Base-by-base conservation (phyloP, 2,888 invertebrate genomes). In the Drosophila bunnanda region DNA sequence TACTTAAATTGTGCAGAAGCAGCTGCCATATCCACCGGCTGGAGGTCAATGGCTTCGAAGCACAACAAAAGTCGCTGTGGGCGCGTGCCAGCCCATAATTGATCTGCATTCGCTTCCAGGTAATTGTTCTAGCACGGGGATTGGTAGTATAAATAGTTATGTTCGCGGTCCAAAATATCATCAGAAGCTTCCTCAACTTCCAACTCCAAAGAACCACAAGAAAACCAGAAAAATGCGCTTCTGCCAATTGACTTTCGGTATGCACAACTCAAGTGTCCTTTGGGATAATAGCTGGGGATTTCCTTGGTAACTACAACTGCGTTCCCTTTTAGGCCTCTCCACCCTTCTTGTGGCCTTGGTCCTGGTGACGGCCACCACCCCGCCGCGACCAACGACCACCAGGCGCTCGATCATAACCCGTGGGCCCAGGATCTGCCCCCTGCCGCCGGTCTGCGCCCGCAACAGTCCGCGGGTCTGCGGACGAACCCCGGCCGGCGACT, bases 391-490 rank as follows among this genome's bases (percentile, higher is more conserved):
- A 0, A 43, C 77, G 7, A 60, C 64, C 12, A 44, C 44, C 8
- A 4, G 34, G 0, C 60, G 46, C 0, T 38, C 66, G 13, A 9
- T n/a, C 6, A 5, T 2, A 57, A 43, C 54, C 44, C 5, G 64
- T 44, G 41, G 52, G 28, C 32, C 66, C 8, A 17, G 46, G 32
- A 20, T 44, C 1, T 88, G 82, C 9, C 69, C 64, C 2, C 48
- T 67, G 59, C 72, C 88, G 0, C 28, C 70, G 0, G 52, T 79
- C 1, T 84, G 84, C 17, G 30, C 32, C 2, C 17, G 38, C 20
- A 58, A 54, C 9, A 84, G 89, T 64, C 84, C 84, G 0, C 64
- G 57, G 1, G 72, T 88, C 9, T 84, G 84, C 38, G 84, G 73
- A 1, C 64, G 89, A 6, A 69, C 74, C 0, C 44, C 34, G 8